These are phyloP conservation scores for Cichladusa arquata DNA, from an alignment of 2,113 vertebrate species.

Conservation along the genomic window DNA sequence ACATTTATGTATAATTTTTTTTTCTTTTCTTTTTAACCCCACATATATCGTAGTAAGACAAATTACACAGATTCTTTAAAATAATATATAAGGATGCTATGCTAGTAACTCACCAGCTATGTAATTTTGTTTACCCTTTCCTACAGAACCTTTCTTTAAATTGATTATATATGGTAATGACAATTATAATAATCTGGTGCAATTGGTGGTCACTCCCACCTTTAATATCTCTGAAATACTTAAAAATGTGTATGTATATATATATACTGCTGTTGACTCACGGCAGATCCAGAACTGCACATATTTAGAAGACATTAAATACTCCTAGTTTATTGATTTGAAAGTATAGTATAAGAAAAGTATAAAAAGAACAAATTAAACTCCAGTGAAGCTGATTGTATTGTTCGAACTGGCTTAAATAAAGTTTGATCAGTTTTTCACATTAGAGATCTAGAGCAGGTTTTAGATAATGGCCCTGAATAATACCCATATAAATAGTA, in stretches of 20 bases:
- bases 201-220: background rate
- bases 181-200: background rate
- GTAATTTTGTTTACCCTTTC: background rate
- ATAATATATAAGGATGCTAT: background rate
- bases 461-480: background rate
- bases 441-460: background rate
- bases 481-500: background rate
- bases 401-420: background rate
- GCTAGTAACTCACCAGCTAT: accelerated
- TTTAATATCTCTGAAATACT: background rate
- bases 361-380: background rate
- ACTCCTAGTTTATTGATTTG: background rate
- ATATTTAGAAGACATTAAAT: background rate
- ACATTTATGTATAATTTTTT: background rate
- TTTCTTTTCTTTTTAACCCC: background rate
- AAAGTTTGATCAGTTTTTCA: background rate
- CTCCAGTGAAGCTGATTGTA: background rate
- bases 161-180: background rate
- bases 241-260: background rate
- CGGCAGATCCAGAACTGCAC: background rate
- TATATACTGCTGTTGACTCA: background rate
- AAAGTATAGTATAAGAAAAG: background rate
- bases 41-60: background rate
- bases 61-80: background rate
- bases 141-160: background rate